These are phyloP conservation scores for Melanargia galathea DNA, from an alignment of 2,888 invertebrate species.

Conservation along the genomic window DNA sequence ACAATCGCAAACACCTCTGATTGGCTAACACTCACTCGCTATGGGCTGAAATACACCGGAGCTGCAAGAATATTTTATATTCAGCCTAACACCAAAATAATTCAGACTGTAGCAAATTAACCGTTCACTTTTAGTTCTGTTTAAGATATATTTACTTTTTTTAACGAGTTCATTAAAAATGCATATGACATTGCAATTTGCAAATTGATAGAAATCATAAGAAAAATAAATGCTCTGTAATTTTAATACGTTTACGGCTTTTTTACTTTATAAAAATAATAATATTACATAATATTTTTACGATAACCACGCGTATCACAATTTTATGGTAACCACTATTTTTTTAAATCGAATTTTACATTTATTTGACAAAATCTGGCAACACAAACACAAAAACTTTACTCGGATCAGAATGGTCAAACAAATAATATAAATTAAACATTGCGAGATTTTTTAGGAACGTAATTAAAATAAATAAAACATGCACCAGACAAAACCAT, in stretches of 20 bases:
- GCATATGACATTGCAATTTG: too few relatives aligned
- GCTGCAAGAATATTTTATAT: too few relatives aligned
- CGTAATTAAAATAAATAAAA: not conserved
- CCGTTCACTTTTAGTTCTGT: too few relatives aligned
- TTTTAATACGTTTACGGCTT: constrained; percentile 14
- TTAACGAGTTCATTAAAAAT: too few relatives aligned
- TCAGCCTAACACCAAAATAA: too few relatives aligned
- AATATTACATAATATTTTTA: not conserved
- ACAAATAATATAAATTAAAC: not conserved
- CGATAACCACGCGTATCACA: constrained; percentile 9
- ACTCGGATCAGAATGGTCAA: not conserved
- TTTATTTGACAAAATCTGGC: not conserved
- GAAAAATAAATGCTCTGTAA: not conserved
- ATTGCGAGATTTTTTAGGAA: not conserved
- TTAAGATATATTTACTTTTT: too few relatives aligned
- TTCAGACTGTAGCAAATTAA: too few relatives aligned
- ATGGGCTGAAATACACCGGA: too few relatives aligned
- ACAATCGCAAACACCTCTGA: too few relatives aligned
- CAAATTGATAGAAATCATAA: not conserved
- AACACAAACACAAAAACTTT: not conserved
- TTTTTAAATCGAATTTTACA: not conserved
- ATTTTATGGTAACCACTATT: constrained; percentile 13
- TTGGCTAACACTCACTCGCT: too few relatives aligned
- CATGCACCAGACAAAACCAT: not conserved
- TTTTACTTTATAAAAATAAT: constrained; percentile 1